Percentiles rank a stretch among this genome's conserved stretches.
phyloP scores from a whole-genome alignment of 2,888 invertebrate genomes.

The Asteroscopus sphinx region DNA sequence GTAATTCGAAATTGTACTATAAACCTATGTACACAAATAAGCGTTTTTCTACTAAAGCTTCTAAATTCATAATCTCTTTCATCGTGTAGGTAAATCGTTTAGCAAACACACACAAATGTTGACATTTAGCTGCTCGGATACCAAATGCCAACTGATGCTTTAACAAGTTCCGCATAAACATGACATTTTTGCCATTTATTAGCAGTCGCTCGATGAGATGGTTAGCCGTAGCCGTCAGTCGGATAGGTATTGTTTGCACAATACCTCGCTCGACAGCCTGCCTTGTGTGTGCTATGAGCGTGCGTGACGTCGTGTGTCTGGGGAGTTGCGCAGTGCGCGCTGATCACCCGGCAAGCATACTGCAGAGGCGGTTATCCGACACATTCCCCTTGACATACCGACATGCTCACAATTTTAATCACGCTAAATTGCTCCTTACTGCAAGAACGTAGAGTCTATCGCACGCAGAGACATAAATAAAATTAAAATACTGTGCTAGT shows the following conservation, averaged over 20 bases:
- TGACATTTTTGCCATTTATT: slow-evolving; percentile 41
- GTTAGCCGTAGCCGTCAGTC: slow-evolving; percentile 52
- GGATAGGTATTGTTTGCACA: slow-evolving; percentile 62
- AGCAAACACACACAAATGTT: slow-evolving; percentile 2
- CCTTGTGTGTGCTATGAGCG: slow-evolving; percentile 56
- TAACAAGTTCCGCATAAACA: slow-evolving; percentile 18
- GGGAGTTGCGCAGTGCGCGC: slow-evolving; percentile 90
- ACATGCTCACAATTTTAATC: slow-evolving; percentile 41
- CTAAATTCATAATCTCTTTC: background rate
- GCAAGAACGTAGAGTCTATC: slow-evolving; percentile 22
- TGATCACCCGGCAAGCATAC: slow-evolving; percentile 82
- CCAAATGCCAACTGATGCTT: slow-evolving; percentile 16
- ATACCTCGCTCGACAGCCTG: slow-evolving; percentile 56
- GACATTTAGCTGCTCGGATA: background rate
- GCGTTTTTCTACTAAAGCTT: too few relatives aligned
- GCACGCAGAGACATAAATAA: slow-evolving; percentile 20
- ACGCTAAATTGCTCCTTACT: slow-evolving; percentile 56
- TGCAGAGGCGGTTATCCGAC: slow-evolving; percentile 61
- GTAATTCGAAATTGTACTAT: too few relatives aligned
- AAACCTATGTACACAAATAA: too few relatives aligned
- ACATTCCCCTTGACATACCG: slow-evolving; percentile 70
- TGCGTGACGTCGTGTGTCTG: slow-evolving; percentile 83
- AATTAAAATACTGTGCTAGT: slow-evolving; percentile 48
- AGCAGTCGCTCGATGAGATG: slow-evolving; percentile 28
- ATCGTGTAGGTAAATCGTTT: background rate